Conservation (phyloP, 2,113 vertebrate genomes). For the Nanger granti region DNA sequence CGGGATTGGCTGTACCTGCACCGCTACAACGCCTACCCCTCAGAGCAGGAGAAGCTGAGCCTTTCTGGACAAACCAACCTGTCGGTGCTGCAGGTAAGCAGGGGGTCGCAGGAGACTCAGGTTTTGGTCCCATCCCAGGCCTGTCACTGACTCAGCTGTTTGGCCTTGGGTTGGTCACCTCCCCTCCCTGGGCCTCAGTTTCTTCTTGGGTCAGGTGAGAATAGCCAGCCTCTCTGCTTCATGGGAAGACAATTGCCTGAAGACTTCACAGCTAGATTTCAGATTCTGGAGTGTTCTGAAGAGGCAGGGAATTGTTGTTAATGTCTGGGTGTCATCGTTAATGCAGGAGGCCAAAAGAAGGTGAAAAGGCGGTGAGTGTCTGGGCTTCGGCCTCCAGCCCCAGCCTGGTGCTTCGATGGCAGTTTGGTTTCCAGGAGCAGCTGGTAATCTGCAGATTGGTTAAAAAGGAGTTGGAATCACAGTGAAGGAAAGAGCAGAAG, state of each 20-base stretch:
- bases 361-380: not conserved
- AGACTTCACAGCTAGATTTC: not conserved
- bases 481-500: not conserved
- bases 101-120: not conserved
- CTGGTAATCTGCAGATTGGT: not conserved
- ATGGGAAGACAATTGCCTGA: not conserved
- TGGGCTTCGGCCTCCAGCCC: not conserved
- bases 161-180: not conserved
- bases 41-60: conserved; percentile 94
- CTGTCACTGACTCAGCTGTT: not conserved
- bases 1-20: conserved; percentile 95
- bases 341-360: not conserved
- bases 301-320: not conserved
- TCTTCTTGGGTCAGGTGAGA: not conserved
- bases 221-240: not conserved
- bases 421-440: not conserved
- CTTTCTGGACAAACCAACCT: conserved; percentile 92
- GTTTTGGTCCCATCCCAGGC: not conserved
- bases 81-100: conserved; percentile 91
- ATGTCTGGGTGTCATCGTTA: not conserved
- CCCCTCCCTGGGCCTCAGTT: not conserved
- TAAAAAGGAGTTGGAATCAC: not conserved
- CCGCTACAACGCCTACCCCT: conserved; percentile 96
- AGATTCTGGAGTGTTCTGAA: not conserved
- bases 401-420: not conserved